Conservation (phyloP, 2,113 vertebrate species). For the Antennarius striatus region DNA sequence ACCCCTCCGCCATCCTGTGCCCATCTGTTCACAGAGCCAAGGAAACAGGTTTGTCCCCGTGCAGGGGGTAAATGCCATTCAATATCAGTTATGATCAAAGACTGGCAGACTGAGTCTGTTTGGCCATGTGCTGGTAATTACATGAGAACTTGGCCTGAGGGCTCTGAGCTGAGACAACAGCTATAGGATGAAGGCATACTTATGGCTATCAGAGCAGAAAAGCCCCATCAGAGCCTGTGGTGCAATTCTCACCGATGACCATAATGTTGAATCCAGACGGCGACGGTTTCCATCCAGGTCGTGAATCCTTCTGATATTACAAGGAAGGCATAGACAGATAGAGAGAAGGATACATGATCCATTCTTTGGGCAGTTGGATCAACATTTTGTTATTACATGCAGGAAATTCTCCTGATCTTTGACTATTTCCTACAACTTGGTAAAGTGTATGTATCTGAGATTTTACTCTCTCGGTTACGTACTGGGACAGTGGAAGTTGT, state of each 20-base stretch:
- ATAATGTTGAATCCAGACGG: too few relatives aligned
- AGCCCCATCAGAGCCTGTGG: not conserved
- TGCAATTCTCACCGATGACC: too few relatives aligned
- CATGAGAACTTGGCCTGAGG: slow-evolving; percentile 40
- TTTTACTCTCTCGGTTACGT: slow-evolving; percentile 16
- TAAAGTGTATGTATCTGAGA: too few relatives aligned
- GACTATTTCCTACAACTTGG: too few relatives aligned
- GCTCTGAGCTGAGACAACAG: slow-evolving; percentile 34
- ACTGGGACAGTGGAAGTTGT: too few relatives aligned
- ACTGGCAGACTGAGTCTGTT: slow-evolving; percentile 34
- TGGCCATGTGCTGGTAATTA: slow-evolving; percentile 62
- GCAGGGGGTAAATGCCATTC: slow-evolving; percentile 58
- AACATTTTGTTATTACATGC: too few relatives aligned
- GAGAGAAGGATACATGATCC: not conserved
- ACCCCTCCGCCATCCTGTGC: slow-evolving; percentile 51
- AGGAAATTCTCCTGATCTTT: too few relatives aligned
- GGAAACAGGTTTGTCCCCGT: slow-evolving; percentile 51
- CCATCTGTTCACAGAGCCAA: slow-evolving; percentile 65
- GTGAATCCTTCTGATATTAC: too few relatives aligned
- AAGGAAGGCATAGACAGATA: not conserved
- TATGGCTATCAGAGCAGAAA: slow-evolving; percentile 1
- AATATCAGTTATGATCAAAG: slow-evolving; percentile 65
- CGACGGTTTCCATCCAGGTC: too few relatives aligned
- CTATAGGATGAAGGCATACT: not conserved
- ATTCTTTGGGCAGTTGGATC: too few relatives aligned